Conservation (phyloP, 1,140 invertebrate genomes). For the Drosophila nebulosa region DNA sequence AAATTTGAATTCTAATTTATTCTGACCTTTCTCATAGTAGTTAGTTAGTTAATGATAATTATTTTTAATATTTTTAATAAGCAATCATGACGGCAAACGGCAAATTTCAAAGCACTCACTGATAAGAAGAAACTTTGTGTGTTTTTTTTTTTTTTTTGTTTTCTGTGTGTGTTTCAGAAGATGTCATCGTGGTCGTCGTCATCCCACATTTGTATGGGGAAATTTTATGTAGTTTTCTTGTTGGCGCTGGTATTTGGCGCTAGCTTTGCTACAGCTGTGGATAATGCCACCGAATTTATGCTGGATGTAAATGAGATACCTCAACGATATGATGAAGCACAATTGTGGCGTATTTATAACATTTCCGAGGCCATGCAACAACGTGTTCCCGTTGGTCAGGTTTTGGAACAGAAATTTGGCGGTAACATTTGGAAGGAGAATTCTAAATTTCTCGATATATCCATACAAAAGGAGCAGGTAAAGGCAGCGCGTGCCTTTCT, state of each 20-base stretch:
- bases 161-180: background rate
- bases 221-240: background rate
- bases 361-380: slow-evolving; percentile 60
- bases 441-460: slow-evolving; percentile 75
- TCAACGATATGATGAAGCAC: slow-evolving; percentile 82
- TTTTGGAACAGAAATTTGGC: slow-evolving; percentile 69
- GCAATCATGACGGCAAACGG: background rate
- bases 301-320: slow-evolving; percentile 60
- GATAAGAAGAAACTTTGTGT: background rate
- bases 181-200: background rate
- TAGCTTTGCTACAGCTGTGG: slow-evolving; percentile 4
- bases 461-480: slow-evolving; percentile 60
- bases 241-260: slow-evolving; percentile 4
- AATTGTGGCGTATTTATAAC: slow-evolving; percentile 83
- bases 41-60: too few relatives aligned
- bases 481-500: slow-evolving; percentile 68
- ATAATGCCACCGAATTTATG: background rate
- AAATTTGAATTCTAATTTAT: too few relatives aligned
- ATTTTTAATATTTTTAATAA: background rate
- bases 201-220: background rate
- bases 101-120: background rate
- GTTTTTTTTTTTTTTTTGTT: background rate
- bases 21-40: too few relatives aligned
- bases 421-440: slow-evolving; percentile 79
- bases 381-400: slow-evolving; percentile 50